Evolutionary conservation across 2,888 invertebrate species (phyloP), one percentile per base, ranked within the genome.

Genomic region (Mythimna lalbum): DNA sequence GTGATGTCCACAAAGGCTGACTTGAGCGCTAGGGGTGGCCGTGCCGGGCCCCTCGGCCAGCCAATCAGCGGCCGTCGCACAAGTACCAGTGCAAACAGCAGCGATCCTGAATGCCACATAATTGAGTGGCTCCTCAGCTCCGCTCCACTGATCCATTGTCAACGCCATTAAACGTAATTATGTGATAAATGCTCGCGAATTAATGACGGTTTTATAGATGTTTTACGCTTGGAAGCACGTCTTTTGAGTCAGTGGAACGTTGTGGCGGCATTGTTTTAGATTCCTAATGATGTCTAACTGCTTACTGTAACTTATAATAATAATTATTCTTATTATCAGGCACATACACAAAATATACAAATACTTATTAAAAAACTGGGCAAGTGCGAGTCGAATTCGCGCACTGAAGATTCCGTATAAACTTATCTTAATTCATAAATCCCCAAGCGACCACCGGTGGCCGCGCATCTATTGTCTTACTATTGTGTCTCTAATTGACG

Each of bases 31-130:
- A 82, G 89, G 90, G 90, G 83, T 84, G 84, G 85, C 83, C 62
- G 47, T 27, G 43, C 6, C 23, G 31, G 56, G 56, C 87, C 88
- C 89, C 86, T 84, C 80, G 80, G 87, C 83, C 70, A 73, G 93
- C 94, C 95, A 95, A 95, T 95, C 91, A 94, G 93, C 89, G 91
- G 89, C 76, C 92, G 90, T 89, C 89, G 82, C 84, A 86, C 89
- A 89, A 88, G 90, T 88, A 86, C 90, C 91, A 91, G 87, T 80
- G 93, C 93, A 94, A 94, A 93, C 94, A 93, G 88, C 86, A 86
- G 56, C 88, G 88, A 86, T 89, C 88, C 90, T 93, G 93, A 94
- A 93, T 94, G 91, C 93, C 91, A 90, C 92, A 90, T 94, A 94
- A 95, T 95, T 92, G 92, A 93, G 93, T 92, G 91, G 90, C 91